Evolutionary conservation across 2,888 invertebrate species (phyloP).

Genomic region (Trilocha varians): DNA sequence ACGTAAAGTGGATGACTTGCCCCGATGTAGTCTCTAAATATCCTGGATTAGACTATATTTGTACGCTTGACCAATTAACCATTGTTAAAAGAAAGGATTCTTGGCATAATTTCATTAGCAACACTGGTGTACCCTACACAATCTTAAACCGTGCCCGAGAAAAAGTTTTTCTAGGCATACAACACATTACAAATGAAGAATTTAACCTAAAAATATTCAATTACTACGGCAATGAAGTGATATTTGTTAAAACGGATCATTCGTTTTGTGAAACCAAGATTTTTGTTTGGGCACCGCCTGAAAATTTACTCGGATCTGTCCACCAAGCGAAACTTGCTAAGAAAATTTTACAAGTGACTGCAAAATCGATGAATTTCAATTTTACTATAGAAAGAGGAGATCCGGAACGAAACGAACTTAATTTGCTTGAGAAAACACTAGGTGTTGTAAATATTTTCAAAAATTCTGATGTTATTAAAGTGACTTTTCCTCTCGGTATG

Average conservation of each 20-base stretch:
- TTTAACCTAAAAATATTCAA: conserved; percentile 40
- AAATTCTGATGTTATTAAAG: conserved; percentile 10
- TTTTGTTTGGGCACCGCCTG: conserved; percentile 40
- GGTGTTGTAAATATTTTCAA: conserved; percentile 25
- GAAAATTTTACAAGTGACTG: conserved; percentile 27
- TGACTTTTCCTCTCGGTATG: conserved; percentile 32
- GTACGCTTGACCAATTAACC: conserved; percentile 31
- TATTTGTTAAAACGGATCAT: conserved; percentile 27
- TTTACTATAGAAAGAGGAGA: conserved; percentile 24
- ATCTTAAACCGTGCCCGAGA: conserved; percentile 40
- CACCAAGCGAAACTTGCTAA: conserved; percentile 14
- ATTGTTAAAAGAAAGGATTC: conserved; percentile 29
- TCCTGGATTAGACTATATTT: conserved; percentile 42
- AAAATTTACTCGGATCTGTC: conserved; percentile 36
- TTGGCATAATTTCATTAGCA: conserved; percentile 34
- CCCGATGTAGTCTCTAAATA: conserved; percentile 24
- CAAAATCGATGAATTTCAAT: conserved; percentile 19
- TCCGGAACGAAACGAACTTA: background rate
- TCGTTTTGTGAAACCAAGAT: conserved; percentile 23
- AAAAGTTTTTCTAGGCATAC: conserved; percentile 43
- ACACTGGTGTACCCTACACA: conserved; percentile 28
- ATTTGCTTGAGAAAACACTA: conserved; percentile 7
- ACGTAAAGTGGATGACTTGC: conserved; percentile 43
- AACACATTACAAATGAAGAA: conserved; percentile 18
- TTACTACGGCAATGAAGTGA: conserved; percentile 45